Evolutionary conservation across 2,888 invertebrate genomes (phyloP).

Genomic region (Dolomedes plantarius): DNA sequence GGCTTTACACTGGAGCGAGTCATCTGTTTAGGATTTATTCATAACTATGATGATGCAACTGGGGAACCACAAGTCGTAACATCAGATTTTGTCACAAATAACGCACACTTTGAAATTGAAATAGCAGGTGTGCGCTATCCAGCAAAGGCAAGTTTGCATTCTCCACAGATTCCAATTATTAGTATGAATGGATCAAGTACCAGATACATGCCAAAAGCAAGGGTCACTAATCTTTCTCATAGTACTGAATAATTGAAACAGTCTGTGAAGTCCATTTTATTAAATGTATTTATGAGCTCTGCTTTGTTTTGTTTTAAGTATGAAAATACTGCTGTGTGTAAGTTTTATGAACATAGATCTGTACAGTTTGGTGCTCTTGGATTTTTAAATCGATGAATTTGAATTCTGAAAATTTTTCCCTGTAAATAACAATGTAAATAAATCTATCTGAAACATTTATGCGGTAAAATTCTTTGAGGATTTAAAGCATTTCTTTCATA

Average conservation of each 20-base stretch:
- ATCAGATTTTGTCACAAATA: conserved; percentile 85
- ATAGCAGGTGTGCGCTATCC: conserved; percentile 88
- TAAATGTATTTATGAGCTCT: too few species aligned
- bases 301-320: too few species aligned
- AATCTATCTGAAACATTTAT: too few species aligned
- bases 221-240: conserved; percentile 1
- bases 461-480: too few species aligned
- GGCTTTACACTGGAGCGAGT: conserved; percentile 93
- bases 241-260: background rate
- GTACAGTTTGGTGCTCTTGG: too few species aligned
- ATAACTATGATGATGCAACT: conserved; percentile 75
- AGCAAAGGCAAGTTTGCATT: conserved; percentile 82
- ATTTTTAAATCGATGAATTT: too few species aligned
- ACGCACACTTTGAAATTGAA: conserved; percentile 94
- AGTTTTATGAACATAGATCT: too few species aligned
- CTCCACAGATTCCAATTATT: conserved; percentile 78
- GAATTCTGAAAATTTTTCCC: too few species aligned
- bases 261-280: too few species aligned
- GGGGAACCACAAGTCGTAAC: conserved; percentile 85
- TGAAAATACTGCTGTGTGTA: too few species aligned
- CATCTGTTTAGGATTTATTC: conserved; percentile 95
- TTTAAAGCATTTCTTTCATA: too few species aligned
- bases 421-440: too few species aligned
- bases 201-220: conserved; percentile 73
- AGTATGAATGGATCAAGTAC: conserved; percentile 68